phyloP scores from a whole-genome alignment of 2,888 invertebrate species.

The Aspidiotus destructor region DNA sequence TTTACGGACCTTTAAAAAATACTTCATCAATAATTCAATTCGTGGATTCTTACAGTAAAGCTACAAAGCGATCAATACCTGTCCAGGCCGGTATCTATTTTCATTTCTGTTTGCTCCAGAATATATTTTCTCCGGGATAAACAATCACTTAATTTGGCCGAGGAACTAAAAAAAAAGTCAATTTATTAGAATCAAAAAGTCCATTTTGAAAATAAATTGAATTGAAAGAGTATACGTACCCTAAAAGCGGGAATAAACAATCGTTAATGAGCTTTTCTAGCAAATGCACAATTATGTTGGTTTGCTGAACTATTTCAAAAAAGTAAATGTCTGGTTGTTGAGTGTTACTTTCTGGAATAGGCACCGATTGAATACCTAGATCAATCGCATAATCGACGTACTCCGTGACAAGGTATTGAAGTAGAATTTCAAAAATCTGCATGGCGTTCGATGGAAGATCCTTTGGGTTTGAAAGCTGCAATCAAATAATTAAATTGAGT shows the following conservation, averaged over 20 bases:
- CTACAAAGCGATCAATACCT: conserved; percentile 40
- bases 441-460: conserved; percentile 69
- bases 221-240: conserved; percentile 49
- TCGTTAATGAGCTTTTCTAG: conserved; percentile 89
- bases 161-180: conserved; percentile 53
- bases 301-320: conserved; percentile 84
- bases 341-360: conserved; percentile 76
- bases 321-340: conserved; percentile 75
- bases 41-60: neutral
- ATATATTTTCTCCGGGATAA: conserved; percentile 73
- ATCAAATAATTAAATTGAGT: conserved; percentile 34
- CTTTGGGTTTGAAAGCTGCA: conserved; percentile 62
- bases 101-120: conserved; percentile 79
- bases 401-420: conserved; percentile 76
- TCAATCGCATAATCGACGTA: conserved; percentile 96
- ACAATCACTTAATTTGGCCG: conserved; percentile 80
- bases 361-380: conserved; percentile 78
- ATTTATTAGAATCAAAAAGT: conserved; percentile 14
- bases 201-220: neutral
- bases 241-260: conserved; percentile 74
- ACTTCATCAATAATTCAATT: neutral
- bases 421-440: conserved; percentile 70
- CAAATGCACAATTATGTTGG: conserved; percentile 84
- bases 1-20: conserved; percentile 55
- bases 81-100: conserved; percentile 80